Evolutionary conservation across 2,888 invertebrate species (phyloP).

Genomic region (Ptycholaimellus sp.): DNA sequence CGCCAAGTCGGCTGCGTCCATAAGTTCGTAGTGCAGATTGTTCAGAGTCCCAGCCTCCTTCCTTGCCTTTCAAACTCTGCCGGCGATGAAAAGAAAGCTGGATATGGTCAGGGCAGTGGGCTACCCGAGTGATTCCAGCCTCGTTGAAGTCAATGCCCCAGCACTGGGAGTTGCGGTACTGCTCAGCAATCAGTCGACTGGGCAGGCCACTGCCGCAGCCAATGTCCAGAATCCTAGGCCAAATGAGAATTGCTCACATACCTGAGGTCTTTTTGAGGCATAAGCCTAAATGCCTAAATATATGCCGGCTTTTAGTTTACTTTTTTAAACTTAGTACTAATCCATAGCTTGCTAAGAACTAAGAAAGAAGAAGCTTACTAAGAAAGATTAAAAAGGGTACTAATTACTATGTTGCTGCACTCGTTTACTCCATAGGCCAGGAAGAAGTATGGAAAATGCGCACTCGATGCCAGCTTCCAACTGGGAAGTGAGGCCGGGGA

Average conservation of each 20-base stretch:
- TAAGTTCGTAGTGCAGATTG: slow-evolving; percentile 11
- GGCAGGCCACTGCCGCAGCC: slow-evolving; percentile 18
- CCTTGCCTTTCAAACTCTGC: no score
- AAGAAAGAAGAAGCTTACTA: no score
- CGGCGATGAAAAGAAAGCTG: slow-evolving; percentile 3
- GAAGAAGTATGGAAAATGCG: slow-evolving; percentile 3
- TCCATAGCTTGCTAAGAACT: no score
- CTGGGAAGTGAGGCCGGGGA: background rate
- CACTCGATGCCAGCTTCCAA: slow-evolving; percentile 2
- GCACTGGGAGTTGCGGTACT: slow-evolving; percentile 13
- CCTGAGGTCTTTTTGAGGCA: no score
- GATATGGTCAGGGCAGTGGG: background rate
- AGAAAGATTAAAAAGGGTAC: no score
- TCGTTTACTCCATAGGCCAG: background rate
- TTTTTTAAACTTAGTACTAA: no score
- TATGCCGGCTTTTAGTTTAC: no score
- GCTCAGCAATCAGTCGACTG: no score
- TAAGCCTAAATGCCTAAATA: no score
- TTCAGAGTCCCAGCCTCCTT: slow-evolving; percentile 7
- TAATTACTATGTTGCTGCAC: background rate
- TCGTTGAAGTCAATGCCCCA: slow-evolving; percentile 13
- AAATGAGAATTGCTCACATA: background rate
- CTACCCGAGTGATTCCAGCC: slow-evolving; percentile 8
- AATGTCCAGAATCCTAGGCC: slow-evolving; percentile 12
- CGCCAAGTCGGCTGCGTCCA: slow-evolving; percentile 11